Percentiles rank a stretch among this genome's conserved stretches.
Conservation (phyloP, 2,797 vertebrate genomes). For the Carcharodon carcharias region DNA sequence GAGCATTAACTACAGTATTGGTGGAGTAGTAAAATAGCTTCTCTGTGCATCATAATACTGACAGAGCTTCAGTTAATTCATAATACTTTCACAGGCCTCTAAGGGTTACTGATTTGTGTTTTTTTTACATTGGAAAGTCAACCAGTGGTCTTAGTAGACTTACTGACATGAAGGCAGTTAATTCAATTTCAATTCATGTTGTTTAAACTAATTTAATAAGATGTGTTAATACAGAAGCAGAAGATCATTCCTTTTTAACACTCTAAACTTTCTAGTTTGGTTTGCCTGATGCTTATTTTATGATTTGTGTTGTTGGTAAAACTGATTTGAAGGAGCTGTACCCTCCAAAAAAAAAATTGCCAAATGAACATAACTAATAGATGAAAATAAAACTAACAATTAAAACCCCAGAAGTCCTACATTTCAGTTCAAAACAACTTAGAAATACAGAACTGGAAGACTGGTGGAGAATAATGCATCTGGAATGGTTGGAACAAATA, state of each 20-base stretch:
- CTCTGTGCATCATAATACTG: constrained; percentile 1
- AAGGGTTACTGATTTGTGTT: constrained; percentile 10
- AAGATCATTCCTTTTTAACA: background rate
- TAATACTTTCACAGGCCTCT: constrained; percentile 19
- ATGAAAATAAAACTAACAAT: background rate
- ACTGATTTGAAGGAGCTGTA: background rate
- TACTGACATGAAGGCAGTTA: background rate
- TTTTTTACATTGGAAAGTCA: background rate
- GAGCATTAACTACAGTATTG: constrained; percentile 29
- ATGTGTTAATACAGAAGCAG: background rate
- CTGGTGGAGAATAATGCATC: background rate
- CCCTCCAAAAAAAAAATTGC: background rate
- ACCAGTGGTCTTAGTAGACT: background rate
- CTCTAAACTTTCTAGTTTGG: background rate
- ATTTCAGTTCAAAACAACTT: background rate
- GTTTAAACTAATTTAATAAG: background rate
- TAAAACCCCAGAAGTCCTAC: background rate
- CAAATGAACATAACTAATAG: background rate
- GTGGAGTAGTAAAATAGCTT: background rate
- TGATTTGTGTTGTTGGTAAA: background rate
- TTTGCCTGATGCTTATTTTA: background rate
- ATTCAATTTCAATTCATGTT: background rate
- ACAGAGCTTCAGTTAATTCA: background rate
- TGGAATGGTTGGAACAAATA: background rate
- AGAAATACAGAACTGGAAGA: background rate